Evolutionary conservation across 2,888 invertebrate genomes (phyloP).

Genomic region (Athalia rosae): DNA sequence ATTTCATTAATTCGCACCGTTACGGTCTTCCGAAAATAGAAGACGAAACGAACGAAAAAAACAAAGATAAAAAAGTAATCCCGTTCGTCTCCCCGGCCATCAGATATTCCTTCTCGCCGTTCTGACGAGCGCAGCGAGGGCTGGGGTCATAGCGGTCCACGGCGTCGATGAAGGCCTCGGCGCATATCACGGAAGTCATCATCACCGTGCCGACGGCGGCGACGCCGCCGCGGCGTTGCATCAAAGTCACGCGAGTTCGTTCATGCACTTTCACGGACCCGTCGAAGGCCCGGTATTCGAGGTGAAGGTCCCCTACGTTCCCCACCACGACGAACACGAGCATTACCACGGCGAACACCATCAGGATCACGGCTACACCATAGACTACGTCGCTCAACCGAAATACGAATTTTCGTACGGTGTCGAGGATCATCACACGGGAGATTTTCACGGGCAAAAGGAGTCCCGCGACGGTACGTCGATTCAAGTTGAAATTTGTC

Average conservation of each 20-base stretch:
- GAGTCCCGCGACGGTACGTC: conserved; percentile 71
- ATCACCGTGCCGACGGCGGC: neutral
- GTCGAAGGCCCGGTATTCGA: conserved; percentile 69
- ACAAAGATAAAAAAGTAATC: conserved; percentile 30
- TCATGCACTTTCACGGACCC: conserved; percentile 69
- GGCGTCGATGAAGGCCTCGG: conserved; percentile 24
- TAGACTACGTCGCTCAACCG: conserved; percentile 67
- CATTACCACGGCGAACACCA: conserved; percentile 52
- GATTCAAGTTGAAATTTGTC: too few relatives aligned
- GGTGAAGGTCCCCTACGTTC: conserved; percentile 67
- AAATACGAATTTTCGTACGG: conserved; percentile 69
- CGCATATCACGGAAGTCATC: conserved; percentile 21
- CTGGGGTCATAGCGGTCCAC: conserved; percentile 47
- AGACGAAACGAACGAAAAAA: neutral
- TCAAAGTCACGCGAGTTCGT: conserved; percentile 65
- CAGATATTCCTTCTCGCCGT: conserved; percentile 45
- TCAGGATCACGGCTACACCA: conserved; percentile 54
- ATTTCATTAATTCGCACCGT: neutral
- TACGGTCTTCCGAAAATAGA: neutral
- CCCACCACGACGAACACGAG: conserved; percentile 56
- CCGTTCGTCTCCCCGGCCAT: conserved; percentile 4
- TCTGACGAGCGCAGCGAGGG: conserved; percentile 21
- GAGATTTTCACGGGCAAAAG: conserved; percentile 72
- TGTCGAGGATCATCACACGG: conserved; percentile 69
- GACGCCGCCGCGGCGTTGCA: conserved; percentile 44